Percentiles rank a stretch among this genome's conserved stretches.
Conservation (phyloP, 2,888 invertebrate genomes). For the Teinopalpus imperialis region DNA sequence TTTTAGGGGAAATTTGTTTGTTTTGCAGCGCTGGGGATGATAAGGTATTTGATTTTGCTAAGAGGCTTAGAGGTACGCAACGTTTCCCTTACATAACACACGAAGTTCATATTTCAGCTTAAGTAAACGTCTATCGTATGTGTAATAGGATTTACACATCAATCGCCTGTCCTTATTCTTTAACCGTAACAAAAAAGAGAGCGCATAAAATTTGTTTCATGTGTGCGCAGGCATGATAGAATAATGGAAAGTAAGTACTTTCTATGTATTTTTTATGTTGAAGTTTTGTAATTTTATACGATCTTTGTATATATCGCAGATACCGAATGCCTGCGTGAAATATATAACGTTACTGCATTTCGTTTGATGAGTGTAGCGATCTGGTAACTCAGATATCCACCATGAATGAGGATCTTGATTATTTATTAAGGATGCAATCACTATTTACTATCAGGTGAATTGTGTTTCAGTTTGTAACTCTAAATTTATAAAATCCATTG, state of each 20-base stretch:
- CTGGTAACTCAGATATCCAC: too few relatives aligned
- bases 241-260: too few relatives aligned
- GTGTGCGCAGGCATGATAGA: not conserved
- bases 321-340: too few relatives aligned
- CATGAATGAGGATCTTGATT: too few relatives aligned
- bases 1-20: slow-evolving; percentile 43
- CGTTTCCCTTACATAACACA: slow-evolving; percentile 9
- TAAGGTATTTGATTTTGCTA: slow-evolving; percentile 33
- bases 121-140: slow-evolving; percentile 20
- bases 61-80: slow-evolving; percentile 27
- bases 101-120: slow-evolving; percentile 25
- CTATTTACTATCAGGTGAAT: too few relatives aligned
- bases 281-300: too few relatives aligned
- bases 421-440: too few relatives aligned
- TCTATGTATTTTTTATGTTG: not conserved
- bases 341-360: too few relatives aligned
- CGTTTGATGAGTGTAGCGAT: too few relatives aligned
- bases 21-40: slow-evolving; percentile 41
- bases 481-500: too few relatives aligned
- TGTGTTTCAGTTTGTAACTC: too few relatives aligned
- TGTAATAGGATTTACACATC: slow-evolving; percentile 24
- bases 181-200: slow-evolving; percentile 10
- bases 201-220: slow-evolving; percentile 6
- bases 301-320: too few relatives aligned
- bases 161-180: slow-evolving; percentile 16